Evolutionary conservation across 2,797 vertebrate genomes (phyloP), one percentile per base, ranked within the genome.

Genomic region (Vultur gryphus): DNA sequence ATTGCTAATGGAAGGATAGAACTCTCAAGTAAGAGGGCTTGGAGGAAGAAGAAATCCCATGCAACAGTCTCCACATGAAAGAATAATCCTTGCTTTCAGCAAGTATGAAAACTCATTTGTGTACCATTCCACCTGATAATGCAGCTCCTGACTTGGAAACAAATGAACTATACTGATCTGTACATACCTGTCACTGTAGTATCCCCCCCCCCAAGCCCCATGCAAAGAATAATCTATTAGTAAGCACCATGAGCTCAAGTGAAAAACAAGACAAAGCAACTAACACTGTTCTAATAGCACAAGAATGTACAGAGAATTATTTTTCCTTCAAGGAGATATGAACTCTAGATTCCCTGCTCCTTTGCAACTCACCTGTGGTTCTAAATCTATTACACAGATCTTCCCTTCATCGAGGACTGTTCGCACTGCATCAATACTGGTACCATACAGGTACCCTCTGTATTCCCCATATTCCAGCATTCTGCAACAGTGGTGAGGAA

Each of bases 401-500:
- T 98, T 99, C 24, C 99, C 98, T 78, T 97, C 98, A 75, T 98
- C 97, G 6, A 99, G 98, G 76, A 99, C 98, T 1, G 98, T 95
- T 89, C 94, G 98, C 39, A 98, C 99, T 24, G 99, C 98, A 46
- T 99, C 98, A 19, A 98, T 88, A 84, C 98, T 99, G 76, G 99
- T 99, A 67, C 99, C 99, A 24, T 99, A 99, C 48, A 99, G 93
- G 77, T 98, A 98, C 43, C 99, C 99, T 96, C 98, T 99, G 97
- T 99, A 98, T 75, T 99, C 99, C 1, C 99, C 99, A 13, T 99
- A 98, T 94, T 99, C 99, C 84, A 99, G 96, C 97, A 99, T 99
- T 97, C 99, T 99, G 96, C 43, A 93, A 52, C 16, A 76, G 67
- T 0, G 3, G 44, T 57, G 69, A 93, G 67, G 43, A 81, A 96